Percentiles rank a stretch among this genome's conserved stretches.
These are phyloP conservation scores for Euglossa dilemma DNA, from an alignment of 1,140 invertebrate genomes.

Conservation along the genomic window DNA sequence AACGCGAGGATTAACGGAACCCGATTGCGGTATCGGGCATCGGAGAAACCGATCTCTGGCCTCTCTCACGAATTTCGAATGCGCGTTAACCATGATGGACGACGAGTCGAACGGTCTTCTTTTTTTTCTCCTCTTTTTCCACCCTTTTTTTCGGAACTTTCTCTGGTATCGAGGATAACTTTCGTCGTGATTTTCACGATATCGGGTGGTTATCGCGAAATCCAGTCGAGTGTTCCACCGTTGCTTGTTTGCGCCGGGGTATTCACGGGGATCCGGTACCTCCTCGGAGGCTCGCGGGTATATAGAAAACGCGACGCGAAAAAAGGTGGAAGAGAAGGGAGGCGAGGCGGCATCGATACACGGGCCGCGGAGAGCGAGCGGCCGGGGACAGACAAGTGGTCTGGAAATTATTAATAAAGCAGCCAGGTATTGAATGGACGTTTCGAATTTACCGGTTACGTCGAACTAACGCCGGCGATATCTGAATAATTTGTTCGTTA, in stretches of 20 bases:
- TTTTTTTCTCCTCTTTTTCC: neutral
- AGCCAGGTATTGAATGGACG: constrained; percentile 36
- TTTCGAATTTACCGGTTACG: constrained; percentile 38
- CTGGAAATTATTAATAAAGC: constrained; percentile 54
- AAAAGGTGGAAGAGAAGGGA: neutral
- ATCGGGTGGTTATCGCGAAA: neutral
- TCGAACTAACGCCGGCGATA: constrained; percentile 16
- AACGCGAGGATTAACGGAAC: constrained; percentile 53
- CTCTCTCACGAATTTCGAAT: neutral
- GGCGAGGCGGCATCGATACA: neutral
- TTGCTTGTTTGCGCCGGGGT: neutral
- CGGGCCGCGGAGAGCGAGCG: too few species aligned
- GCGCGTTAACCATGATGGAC: neutral
- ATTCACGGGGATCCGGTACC: neutral
- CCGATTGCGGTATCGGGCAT: neutral
- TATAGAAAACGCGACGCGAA: neutral
- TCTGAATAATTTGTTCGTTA: constrained; percentile 60
- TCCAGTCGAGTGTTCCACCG: neutral
- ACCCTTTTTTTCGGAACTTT: neutral
- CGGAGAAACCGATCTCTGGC: constrained; percentile 19
- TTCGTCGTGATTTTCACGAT: neutral
- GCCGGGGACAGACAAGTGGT: constrained; percentile 42
- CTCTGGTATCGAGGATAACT: neutral
- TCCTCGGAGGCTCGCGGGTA: neutral
- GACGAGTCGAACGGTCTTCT: neutral